Conservation (phyloP, 2,888 invertebrate genomes). For the Zelleria hepariella region DNA sequence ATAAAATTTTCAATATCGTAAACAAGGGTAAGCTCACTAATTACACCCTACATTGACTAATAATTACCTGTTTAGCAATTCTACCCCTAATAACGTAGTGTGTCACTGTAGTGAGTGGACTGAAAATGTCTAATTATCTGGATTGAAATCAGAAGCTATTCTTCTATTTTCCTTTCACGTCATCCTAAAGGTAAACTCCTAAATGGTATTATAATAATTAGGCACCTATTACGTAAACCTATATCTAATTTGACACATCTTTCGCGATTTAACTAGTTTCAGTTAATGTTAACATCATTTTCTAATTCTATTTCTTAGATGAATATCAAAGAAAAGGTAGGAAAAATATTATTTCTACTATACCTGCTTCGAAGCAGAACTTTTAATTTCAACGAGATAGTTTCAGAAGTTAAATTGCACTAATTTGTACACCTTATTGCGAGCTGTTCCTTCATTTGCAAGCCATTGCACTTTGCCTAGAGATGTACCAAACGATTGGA, state of each 20-base stretch:
- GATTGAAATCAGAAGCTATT: neutral
- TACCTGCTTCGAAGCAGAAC: too few relatives aligned
- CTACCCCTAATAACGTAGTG: neutral
- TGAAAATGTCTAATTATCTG: neutral
- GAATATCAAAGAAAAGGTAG: too few relatives aligned
- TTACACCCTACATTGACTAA: neutral
- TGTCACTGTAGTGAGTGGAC: neutral
- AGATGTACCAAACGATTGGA: slow-evolving; percentile 25
- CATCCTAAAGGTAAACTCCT: too few relatives aligned
- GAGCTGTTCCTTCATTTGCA: slow-evolving; percentile 40
- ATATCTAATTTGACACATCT: too few relatives aligned
- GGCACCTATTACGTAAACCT: too few relatives aligned
- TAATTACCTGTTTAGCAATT: neutral
- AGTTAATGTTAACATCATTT: too few relatives aligned
- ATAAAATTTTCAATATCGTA: neutral
- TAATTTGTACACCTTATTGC: slow-evolving; percentile 65
- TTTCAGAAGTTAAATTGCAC: slow-evolving; percentile 64
- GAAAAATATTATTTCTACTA: too few relatives aligned
- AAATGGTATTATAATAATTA: too few relatives aligned
- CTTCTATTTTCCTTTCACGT: neutral
- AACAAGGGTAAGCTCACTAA: neutral
- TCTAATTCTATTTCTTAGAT: too few relatives aligned
- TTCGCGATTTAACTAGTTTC: too few relatives aligned
- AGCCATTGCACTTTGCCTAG: slow-evolving; percentile 46
- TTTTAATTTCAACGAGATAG: slow-evolving; percentile 25